Conservation (phyloP, 1,140 invertebrate genomes). For the Aporrectodea caliginosa region DNA sequence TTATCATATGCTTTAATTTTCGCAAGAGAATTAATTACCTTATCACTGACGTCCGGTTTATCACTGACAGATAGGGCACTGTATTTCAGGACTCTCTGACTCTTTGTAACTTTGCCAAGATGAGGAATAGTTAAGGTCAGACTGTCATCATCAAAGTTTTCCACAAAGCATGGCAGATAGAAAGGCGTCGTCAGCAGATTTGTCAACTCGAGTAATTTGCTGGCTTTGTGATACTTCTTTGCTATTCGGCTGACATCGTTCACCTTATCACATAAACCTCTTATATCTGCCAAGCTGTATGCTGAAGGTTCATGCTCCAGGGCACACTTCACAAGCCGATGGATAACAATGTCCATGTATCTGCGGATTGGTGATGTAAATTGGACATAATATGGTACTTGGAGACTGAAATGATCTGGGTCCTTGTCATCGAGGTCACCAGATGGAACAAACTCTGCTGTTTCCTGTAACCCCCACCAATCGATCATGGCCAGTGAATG, state of each 20-base stretch:
- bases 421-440: conserved; percentile 14
- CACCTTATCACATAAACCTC: conserved; percentile 33
- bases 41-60: conserved; percentile 7
- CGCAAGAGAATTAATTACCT: background rate
- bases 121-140: background rate
- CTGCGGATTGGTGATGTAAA: conserved; percentile 57
- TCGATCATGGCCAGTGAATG: conserved; percentile 4
- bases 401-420: conserved; percentile 36
- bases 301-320: conserved; percentile 29
- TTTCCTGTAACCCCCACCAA: conserved; percentile 26
- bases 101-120: background rate
- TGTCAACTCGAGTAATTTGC: conserved; percentile 6
- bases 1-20: too few species aligned
- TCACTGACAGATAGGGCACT: background rate
- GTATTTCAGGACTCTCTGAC: background rate
- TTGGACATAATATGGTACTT: conserved; percentile 45
- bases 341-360: conserved; percentile 52
- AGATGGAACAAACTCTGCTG: conserved; percentile 15
- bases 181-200: conserved; percentile 6
- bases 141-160: conserved; percentile 16
- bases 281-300: conserved; percentile 36
- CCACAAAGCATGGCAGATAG: conserved; percentile 23
- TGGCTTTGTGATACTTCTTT: conserved; percentile 31
- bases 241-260: conserved; percentile 35
- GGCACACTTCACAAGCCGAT: conserved; percentile 39